Percentiles rank a stretch among this genome's conserved stretches.
phyloP scores from a whole-genome alignment of 53 echinoderm and acorn worm genomes.

The Echinarachnius parma region DNA sequence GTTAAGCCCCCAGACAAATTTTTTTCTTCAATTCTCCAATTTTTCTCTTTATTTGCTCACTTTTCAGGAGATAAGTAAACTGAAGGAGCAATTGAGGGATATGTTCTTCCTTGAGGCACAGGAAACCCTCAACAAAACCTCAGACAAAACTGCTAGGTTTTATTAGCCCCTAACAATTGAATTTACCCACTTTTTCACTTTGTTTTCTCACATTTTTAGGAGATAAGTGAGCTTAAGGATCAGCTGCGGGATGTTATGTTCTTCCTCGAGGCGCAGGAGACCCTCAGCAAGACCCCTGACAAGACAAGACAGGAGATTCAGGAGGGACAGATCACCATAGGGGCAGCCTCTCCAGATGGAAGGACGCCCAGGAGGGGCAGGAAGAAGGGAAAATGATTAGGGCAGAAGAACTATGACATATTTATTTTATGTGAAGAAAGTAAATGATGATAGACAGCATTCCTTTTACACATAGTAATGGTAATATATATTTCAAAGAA shows the following conservation, averaged over 20 bases:
- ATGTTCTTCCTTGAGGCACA: conserved; percentile 97
- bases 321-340: conserved; percentile 84
- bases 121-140: conserved; percentile 72
- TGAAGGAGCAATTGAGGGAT: conserved; percentile 86
- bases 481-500: no score
- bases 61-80: conserved; percentile 81
- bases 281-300: conserved; percentile 73
- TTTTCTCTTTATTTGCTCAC: no score
- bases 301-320: conserved; percentile 89
- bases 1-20: no score
- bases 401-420: no score
- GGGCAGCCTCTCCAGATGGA: conserved; percentile 60
- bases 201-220: no score
- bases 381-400: conserved; percentile 58
- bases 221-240: conserved; percentile 78
- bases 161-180: no score
- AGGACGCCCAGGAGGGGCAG: conserved; percentile 45
- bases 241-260: conserved; percentile 93
- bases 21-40: no score
- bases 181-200: no score
- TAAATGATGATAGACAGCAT: no score
- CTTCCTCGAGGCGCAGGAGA: conserved; percentile 90
- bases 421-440: neutral
- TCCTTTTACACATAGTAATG: no score
- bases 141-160: conserved; percentile 83